Base-by-base conservation (phyloP, 2,797 vertebrate species). In the Ptychobarbus kaznakovi region DNA sequence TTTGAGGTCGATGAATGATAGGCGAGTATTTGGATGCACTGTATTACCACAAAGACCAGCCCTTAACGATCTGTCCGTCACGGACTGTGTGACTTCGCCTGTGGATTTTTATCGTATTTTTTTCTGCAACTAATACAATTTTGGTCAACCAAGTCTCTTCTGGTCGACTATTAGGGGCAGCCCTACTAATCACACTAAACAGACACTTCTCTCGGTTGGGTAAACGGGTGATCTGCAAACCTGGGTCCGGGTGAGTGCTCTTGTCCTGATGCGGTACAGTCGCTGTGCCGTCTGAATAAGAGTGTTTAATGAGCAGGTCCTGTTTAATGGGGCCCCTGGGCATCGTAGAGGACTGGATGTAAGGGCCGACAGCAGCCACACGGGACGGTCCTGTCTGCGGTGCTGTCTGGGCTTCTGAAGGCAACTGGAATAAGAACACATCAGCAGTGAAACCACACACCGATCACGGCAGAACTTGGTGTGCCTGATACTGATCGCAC, bases 311-410 rank as follows among this genome's bases (percentile, higher is more conserved):
- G 76, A 97, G 88, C 82, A 96, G 94, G 32, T 99, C 97, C 0
- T 97, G 96, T 89, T 96, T 96, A n/a, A 94, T 94, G 82, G 94
- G 91, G 88, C 96, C 95, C 4, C 98, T 95, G 16, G 97, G 98
- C 96, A 99, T 96, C 16, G 98, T 99, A 89, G 98, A 97, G 0
- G 97, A 99, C 93, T 99, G 98, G 90, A 99, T 98, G 38, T 99
- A 99, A 1, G 98, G 98, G 69, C 97, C 98, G 6, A 99, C 98
- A 0, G 98, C 98, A 15, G 98, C 98, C 94, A 99, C 98, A 0
- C 98, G 96, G 69, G 97, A 96, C 1, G 96, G 94, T 85, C 93
- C 94, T 0, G 92, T 95, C 83, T 94, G 96, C 88, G 95, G 98
- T 49, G 94, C 92, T 15, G 92, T 92, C 90, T 93, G 97, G 70